A percentile compares a stretch with the other conserved stretches of the same genome.
These are phyloP conservation scores for Aix galericulata DNA, from an alignment of 2,113 vertebrate species.

Conservation along the genomic window DNA sequence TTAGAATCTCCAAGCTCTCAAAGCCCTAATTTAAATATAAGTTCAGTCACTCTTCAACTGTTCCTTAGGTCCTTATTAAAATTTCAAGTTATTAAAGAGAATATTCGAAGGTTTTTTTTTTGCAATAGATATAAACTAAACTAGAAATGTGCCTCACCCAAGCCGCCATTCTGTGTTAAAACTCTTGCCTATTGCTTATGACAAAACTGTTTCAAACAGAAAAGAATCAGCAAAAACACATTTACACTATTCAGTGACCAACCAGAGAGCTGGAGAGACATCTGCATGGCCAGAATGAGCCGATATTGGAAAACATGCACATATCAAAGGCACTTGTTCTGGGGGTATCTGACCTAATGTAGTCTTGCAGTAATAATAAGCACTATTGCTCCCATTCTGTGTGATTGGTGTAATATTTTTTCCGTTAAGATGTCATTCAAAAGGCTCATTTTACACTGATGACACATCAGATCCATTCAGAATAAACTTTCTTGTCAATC, in stretches of 20 bases:
- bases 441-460: constrained; percentile 42
- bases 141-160: constrained; percentile 54
- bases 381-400: background rate
- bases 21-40: constrained; percentile 83
- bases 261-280: background rate
- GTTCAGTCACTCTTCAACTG: constrained; percentile 79
- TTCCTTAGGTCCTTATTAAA: constrained; percentile 85
- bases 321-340: background rate
- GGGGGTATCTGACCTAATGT: background rate
- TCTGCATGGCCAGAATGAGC: background rate
- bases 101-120: constrained; percentile 58
- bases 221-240: background rate
- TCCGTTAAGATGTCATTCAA: constrained; percentile 19
- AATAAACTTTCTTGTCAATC: constrained; percentile 61
- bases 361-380: background rate
- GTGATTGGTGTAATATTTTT: background rate
- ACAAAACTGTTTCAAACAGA: constrained; percentile 64
- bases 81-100: constrained; percentile 82
- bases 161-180: constrained; percentile 58
- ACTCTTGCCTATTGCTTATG: constrained; percentile 32
- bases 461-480: constrained; percentile 23
- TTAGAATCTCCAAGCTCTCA: constrained; percentile 79
- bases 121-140: constrained; percentile 70
- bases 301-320: background rate
- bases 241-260: constrained; percentile 13